Conservation (phyloP, 2,797 vertebrate species). For the Anguilla marmorata region DNA sequence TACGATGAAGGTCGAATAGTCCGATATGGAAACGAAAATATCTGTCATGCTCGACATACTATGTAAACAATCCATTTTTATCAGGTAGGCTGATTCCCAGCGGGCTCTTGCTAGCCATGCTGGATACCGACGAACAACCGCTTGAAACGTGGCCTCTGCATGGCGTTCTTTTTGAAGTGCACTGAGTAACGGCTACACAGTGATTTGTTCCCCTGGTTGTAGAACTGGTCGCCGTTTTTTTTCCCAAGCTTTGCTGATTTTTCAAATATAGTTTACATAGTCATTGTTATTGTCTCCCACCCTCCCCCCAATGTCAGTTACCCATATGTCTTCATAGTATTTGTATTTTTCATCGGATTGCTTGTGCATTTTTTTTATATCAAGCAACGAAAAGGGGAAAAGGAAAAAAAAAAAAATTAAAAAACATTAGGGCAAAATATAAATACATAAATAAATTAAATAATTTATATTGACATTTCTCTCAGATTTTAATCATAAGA, state of each 20-base stretch:
- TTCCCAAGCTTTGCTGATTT: background rate
- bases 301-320: too few species aligned
- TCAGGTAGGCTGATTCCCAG: background rate
- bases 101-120: background rate
- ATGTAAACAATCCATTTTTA: background rate
- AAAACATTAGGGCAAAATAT: too few species aligned
- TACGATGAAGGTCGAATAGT: background rate
- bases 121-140: background rate
- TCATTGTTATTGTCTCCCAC: background rate
- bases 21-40: slow-evolving; percentile 1
- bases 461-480: background rate
- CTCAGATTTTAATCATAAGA: slow-evolving; percentile 30
- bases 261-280: background rate
- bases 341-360: background rate
- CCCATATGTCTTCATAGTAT: background rate
- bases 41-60: background rate
- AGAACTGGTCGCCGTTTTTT: background rate
- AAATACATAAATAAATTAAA: background rate
- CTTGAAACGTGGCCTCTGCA: background rate
- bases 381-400: background rate
- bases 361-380: background rate
- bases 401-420: background rate
- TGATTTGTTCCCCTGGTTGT: background rate
- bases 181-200: background rate
- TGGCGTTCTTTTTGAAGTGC: background rate